Conservation (phyloP, 64 coral and sea anemone genomes). For the Pocillopora verrucosa region DNA sequence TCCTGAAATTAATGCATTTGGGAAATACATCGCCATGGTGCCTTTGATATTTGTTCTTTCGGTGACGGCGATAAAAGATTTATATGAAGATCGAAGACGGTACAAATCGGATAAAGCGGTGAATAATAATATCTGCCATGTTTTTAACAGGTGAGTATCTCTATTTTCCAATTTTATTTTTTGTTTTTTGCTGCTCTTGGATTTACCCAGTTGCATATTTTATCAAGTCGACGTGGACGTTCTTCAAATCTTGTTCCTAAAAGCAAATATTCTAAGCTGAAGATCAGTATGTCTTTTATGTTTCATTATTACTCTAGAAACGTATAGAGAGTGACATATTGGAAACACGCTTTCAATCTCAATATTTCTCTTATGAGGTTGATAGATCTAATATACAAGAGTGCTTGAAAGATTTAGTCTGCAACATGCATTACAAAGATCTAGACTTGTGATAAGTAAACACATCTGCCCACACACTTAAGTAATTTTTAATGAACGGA, state of each 20-base stretch:
- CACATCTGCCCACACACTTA: neutral
- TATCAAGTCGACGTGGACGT: neutral
- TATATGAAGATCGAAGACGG: constrained; percentile 94
- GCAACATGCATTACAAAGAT: no score
- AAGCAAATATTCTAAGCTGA: neutral
- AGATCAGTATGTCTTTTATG: no score
- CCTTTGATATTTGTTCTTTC: constrained; percentile 88
- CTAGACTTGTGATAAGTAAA: neutral
- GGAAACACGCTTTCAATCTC: no score
- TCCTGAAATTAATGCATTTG: constrained; percentile 97
- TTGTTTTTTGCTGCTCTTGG: neutral
- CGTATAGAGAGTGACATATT: no score
- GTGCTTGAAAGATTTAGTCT: no score
- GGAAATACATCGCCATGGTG: constrained; percentile 91
- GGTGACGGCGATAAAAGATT: constrained; percentile 94
- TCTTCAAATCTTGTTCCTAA: neutral
- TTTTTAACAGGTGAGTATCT: constrained; percentile 78
- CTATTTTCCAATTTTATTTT: neutral
- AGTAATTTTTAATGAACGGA: neutral
- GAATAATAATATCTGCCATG: constrained; percentile 88
- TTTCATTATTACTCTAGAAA: no score
- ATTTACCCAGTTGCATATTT: neutral
- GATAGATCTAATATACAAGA: no score
- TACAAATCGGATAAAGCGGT: constrained; percentile 92
- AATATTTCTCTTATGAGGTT: no score